Evolutionary conservation across 2,888 invertebrate genomes (phyloP).

Genomic region (Erebia ligea): DNA sequence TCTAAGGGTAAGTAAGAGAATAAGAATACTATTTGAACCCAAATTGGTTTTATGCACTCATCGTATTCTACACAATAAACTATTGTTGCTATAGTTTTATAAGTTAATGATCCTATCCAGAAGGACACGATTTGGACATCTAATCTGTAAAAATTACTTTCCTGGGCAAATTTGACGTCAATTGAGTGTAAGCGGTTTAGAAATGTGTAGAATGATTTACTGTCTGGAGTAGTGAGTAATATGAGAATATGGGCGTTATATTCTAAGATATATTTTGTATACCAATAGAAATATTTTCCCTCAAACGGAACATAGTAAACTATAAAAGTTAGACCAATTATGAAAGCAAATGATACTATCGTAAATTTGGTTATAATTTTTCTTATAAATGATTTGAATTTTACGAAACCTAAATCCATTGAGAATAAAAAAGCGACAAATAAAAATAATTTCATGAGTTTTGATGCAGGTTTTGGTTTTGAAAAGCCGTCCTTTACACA

Average conservation of each 20-base stretch:
- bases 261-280: conserved; percentile 2
- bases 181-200: neutral
- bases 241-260: neutral
- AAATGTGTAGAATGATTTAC: conserved; percentile 3
- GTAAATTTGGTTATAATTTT: conserved; percentile 8
- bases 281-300: neutral
- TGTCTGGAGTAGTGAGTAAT: neutral
- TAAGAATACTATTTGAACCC: neutral
- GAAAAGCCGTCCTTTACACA: neutral
- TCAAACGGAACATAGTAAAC: neutral
- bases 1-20: neutral
- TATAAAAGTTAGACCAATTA: neutral
- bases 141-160: neutral
- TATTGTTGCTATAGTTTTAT: neutral
- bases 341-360: neutral
- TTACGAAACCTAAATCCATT: conserved; percentile 24
- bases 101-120: neutral
- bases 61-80: neutral
- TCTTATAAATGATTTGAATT: conserved; percentile 1
- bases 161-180: neutral
- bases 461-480: conserved; percentile 10
- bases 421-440: conserved; percentile 6
- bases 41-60: neutral
- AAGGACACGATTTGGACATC: neutral
- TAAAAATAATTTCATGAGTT: conserved; percentile 11